Conservation (phyloP, 2,797 vertebrate genomes). For the Pseudotriccus pelzelni region DNA sequence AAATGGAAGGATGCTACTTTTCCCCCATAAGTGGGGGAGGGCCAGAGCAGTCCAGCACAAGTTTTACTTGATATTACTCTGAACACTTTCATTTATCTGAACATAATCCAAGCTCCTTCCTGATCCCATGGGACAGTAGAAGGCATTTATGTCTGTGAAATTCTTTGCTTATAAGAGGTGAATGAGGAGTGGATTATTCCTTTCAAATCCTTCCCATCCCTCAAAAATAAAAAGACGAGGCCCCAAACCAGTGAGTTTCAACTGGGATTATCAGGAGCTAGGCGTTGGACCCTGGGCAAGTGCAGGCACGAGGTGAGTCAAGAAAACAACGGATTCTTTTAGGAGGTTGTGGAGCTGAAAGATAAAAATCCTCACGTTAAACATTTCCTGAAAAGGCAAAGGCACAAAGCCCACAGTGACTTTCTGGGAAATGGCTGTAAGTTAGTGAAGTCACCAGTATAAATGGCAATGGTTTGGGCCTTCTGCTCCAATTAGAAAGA, state of each 20-base stretch:
- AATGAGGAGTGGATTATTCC: not conserved
- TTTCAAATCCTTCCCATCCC: not conserved
- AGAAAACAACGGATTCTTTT: not conserved
- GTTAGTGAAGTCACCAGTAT: not conserved
- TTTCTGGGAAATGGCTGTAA: not conserved
- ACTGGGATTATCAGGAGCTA: not conserved
- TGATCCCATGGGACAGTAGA: rapidly evolving
- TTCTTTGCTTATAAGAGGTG: not conserved
- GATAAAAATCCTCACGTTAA: not conserved
- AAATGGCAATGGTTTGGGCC: not conserved
- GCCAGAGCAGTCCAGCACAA: too few species aligned
- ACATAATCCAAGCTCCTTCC: not conserved
- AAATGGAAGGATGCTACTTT: not conserved
- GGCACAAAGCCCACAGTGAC: not conserved
- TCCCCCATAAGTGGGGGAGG: rapidly evolving
- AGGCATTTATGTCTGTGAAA: not conserved
- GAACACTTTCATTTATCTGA: not conserved
- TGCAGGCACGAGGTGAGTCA: not conserved
- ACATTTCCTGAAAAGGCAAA: not conserved
- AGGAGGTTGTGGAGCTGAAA: not conserved
- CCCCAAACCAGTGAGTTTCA: too few species aligned
- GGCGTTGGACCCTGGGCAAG: too few species aligned
- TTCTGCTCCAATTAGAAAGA: not conserved
- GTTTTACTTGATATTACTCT: not conserved
- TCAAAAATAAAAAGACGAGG: too few species aligned